Base-by-base conservation (phyloP, 2,888 invertebrate species). In the Drosophila peninsularis region DNA sequence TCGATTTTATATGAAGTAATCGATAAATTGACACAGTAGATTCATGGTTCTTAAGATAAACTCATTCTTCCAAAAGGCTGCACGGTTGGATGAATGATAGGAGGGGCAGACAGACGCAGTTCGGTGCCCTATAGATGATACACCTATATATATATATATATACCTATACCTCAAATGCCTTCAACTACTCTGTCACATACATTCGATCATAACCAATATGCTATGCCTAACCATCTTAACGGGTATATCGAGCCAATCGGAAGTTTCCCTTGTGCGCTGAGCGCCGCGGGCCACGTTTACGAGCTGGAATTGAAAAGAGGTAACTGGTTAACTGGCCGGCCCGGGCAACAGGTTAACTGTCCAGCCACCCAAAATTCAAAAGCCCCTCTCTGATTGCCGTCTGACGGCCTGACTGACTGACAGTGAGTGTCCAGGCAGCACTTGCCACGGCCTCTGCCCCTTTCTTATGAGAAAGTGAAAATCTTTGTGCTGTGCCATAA, bases 401-500 rank as follows among this genome's bases (percentile, higher is more conserved):
- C 60, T 72, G 76, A 57, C 39, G 21, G 58, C 2, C 21, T 24
- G 45, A 27, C 63, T 54, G 73, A 55, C 54, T 52, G 58, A 53
- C 60, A 41, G 49, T 21, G 69, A 55, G 57, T 68, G 57, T 67
- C 64, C 64, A 62, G 47, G 47, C 53, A 58, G 56, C 44, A 62
- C 57, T 50, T 77, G 69, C 47, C 30, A 24, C 44, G 62, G 65
- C 65, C 69, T 57, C 64, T 74, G 70, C 78, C 80, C 72, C 63
- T 52, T 52, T 52, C 56, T 27, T 71, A 62, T 73, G 85, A 77
- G 85, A 86, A 86, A 86, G 85, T 86, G 85, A 86, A 86, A 86
- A 75, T 83, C 67, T 78, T 54, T 27, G 75, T 64, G 83, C 66
- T 77, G 66, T 75, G 71, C 78, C 80, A 81, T 81, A 83, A 80